Percentiles rank a stretch among this genome's conserved stretches.
Conservation (phyloP, 2,888 invertebrate species). For the Dioctria rufipes region DNA sequence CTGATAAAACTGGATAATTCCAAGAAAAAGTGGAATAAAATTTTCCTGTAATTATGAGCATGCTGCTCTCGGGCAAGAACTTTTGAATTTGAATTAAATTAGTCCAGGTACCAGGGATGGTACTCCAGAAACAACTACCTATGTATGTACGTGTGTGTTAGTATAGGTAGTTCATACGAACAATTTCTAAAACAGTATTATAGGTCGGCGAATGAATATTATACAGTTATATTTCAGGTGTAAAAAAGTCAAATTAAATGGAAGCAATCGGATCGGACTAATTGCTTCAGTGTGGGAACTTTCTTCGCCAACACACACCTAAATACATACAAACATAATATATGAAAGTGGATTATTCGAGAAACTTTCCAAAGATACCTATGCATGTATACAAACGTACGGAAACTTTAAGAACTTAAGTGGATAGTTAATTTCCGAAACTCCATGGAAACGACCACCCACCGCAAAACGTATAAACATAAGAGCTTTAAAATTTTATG, state of each 20-base stretch:
- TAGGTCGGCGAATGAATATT: not conserved
- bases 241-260: not conserved
- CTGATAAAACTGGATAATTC: constrained; percentile 45
- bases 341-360: not conserved
- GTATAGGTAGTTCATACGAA: constrained; percentile 3
- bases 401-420: not conserved
- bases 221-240: too few relatives aligned
- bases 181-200: not conserved
- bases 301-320: not conserved
- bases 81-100: constrained; percentile 48
- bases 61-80: constrained; percentile 29
- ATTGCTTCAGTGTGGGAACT: not conserved
- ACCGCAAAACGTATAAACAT: not conserved
- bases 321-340: not conserved
- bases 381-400: not conserved
- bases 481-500: constrained; percentile 9
- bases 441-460: not conserved
- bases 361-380: not conserved
- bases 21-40: constrained; percentile 35
- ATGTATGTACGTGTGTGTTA: not conserved
- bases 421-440: not conserved
- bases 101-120: not conserved
- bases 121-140: not conserved
- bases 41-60: constrained; percentile 43
- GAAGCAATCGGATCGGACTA: not conserved